Percentiles rank a stretch among this genome's conserved stretches.
These are phyloP conservation scores for Prionailurus viverrinus DNA, from an alignment of 2,113 vertebrate species.

Conservation along the genomic window DNA sequence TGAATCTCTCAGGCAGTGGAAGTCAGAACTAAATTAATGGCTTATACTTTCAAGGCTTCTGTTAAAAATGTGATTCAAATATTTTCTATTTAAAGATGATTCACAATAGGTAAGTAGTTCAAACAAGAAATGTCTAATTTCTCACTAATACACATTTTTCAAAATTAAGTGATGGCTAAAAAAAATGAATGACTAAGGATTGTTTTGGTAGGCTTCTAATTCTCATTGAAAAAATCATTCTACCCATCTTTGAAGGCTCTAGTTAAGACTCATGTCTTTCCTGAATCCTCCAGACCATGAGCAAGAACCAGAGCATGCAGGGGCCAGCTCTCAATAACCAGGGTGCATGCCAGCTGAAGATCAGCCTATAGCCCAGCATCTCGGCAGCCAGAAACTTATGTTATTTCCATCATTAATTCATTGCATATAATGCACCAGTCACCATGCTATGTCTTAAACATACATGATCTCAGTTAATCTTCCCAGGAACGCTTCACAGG, in stretches of 20 bases:
- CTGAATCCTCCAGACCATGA: not conserved
- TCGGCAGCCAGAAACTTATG: not conserved
- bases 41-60: constrained; percentile 55
- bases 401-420: not conserved
- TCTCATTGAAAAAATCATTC: constrained; percentile 20
- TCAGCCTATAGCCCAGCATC: not conserved
- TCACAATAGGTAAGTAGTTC: constrained; percentile 33
- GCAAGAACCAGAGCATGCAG: not conserved
- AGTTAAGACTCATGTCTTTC: constrained; percentile 14
- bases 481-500: not conserved
- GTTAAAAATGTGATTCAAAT: constrained; percentile 64
- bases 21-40: constrained; percentile 54
- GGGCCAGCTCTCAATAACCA: not conserved
- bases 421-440: not conserved
- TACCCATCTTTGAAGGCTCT: not conserved
- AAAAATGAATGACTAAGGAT: not conserved
- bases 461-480: constrained; percentile 1
- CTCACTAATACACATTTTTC: constrained; percentile 38
- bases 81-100: constrained; percentile 58
- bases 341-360: not conserved
- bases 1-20: constrained; percentile 45
- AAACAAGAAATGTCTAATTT: constrained; percentile 26
- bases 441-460: not conserved
- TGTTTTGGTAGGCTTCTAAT: not conserved
- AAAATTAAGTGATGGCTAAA: not conserved